Evolutionary conservation across 1,140 invertebrate species (phyloP).

Genomic region (Paraescarpia echinospica): DNA sequence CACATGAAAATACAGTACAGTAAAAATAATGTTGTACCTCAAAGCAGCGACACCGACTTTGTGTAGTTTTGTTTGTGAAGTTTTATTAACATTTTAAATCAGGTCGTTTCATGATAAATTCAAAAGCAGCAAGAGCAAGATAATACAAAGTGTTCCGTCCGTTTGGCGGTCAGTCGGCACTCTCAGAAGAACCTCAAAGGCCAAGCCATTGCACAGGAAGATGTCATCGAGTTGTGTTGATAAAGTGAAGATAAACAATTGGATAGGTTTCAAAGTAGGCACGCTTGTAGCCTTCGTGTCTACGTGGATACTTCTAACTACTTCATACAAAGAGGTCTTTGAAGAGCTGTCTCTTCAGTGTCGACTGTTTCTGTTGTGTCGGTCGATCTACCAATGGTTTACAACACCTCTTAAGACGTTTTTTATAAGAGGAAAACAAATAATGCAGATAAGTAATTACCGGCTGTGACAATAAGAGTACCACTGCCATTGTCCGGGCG

Average conservation of each 20-base stretch:
- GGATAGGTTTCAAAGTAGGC: background rate
- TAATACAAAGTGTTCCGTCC: too few species aligned
- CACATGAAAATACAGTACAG: too few species aligned
- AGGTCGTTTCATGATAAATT: too few species aligned
- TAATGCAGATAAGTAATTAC: background rate
- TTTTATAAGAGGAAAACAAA: background rate
- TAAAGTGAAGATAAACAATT: background rate
- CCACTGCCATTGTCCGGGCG: too few species aligned
- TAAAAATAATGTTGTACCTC: too few species aligned
- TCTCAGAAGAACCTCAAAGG: background rate
- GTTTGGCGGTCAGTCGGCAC: too few species aligned
- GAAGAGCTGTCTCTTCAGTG: background rate
- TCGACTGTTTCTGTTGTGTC: background rate
- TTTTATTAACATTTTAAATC: too few species aligned
- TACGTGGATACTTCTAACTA: background rate
- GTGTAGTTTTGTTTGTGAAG: too few species aligned
- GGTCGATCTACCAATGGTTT: background rate
- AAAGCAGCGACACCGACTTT: too few species aligned
- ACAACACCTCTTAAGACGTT: background rate
- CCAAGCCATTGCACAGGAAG: background rate
- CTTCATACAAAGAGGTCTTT: background rate
- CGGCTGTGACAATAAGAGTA: too few species aligned
- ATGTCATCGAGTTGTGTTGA: conserved; percentile 5
- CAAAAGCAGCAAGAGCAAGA: too few species aligned
- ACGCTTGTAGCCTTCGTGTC: background rate